A percentile compares a stretch with the other conserved stretches of the same genome.
Conservation (phyloP, 2,888 invertebrate species). For the Morpho helenor region DNA sequence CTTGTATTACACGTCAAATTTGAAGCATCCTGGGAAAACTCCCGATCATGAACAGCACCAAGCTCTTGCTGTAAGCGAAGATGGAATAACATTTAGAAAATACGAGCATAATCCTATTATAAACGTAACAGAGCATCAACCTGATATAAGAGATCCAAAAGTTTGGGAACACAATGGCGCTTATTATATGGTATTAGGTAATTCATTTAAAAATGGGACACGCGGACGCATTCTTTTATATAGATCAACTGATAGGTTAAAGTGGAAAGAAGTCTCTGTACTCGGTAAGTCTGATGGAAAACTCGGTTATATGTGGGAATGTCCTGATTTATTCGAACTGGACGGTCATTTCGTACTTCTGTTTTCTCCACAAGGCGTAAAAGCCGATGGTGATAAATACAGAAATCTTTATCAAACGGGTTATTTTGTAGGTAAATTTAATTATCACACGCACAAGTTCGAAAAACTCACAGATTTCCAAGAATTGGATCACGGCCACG, state of each 20-base stretch:
- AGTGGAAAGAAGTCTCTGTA: slow-evolving; percentile 47
- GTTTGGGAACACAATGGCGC: slow-evolving; percentile 56
- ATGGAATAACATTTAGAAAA: slow-evolving; percentile 54
- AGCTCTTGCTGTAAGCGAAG: slow-evolving; percentile 49
- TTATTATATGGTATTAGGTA: slow-evolving; percentile 67
- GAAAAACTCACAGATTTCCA: slow-evolving; percentile 40
- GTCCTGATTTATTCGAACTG: slow-evolving; percentile 68
- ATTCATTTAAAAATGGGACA: slow-evolving; percentile 42
- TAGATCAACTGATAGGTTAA: slow-evolving; percentile 46
- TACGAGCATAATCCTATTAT: slow-evolving; percentile 55
- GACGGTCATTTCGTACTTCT: slow-evolving; percentile 52
- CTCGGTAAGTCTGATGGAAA: slow-evolving; percentile 47
- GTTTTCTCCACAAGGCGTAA: slow-evolving; percentile 64
- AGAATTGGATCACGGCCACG: slow-evolving; percentile 61
- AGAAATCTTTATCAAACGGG: slow-evolving; percentile 59
- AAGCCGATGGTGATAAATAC: slow-evolving; percentile 50
- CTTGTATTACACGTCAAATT: slow-evolving; percentile 61
- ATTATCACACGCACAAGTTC: slow-evolving; percentile 46
- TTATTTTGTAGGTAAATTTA: slow-evolving; percentile 61
- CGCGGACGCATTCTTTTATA: slow-evolving; percentile 55
- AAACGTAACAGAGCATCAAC: slow-evolving; percentile 43
- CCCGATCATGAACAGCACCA: slow-evolving; percentile 52
- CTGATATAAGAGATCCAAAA: slow-evolving; percentile 71
- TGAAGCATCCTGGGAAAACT: slow-evolving; percentile 39
- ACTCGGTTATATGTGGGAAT: slow-evolving; percentile 18